These are phyloP conservation scores for Tribolium castaneum DNA, from an alignment of 1,140 invertebrate species.

Conservation along the genomic window DNA sequence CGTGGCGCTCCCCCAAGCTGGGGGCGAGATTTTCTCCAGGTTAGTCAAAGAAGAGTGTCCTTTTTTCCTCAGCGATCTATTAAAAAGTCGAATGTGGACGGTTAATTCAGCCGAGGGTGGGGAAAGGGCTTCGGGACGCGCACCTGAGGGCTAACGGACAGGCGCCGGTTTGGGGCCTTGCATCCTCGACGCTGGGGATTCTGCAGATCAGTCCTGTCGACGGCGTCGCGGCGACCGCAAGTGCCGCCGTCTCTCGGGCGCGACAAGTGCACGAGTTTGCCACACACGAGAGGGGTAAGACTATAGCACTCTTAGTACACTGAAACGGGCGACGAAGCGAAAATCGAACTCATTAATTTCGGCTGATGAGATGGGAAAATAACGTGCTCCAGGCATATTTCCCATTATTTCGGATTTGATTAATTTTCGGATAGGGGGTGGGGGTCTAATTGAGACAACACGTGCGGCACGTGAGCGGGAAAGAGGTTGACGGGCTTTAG, in stretches of 20 bases:
- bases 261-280: background rate
- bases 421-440: background rate
- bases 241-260: background rate
- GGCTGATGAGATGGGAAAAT: background rate
- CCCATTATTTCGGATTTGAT: background rate
- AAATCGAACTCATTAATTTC: background rate
- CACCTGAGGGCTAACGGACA: conserved; percentile 49
- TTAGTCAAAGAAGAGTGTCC: background rate
- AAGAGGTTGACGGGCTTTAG: no score
- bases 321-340: background rate
- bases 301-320: background rate
- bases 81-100: conserved; percentile 40
- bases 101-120: conserved; percentile 35
- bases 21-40: background rate
- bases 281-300: conserved; percentile 19
- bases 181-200: conserved; percentile 42
- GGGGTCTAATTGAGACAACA: background rate
- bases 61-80: conserved; percentile 13
- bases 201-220: conserved; percentile 44
- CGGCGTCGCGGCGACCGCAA: conserved; percentile 44
- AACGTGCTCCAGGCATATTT: background rate
- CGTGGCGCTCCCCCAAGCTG: background rate
- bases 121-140: conserved; percentile 15
- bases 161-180: conserved; percentile 43
- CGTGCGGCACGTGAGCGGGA: background rate